Conservation (phyloP, 2,797 vertebrate species). For the Leptodactylus fallax region DNA sequence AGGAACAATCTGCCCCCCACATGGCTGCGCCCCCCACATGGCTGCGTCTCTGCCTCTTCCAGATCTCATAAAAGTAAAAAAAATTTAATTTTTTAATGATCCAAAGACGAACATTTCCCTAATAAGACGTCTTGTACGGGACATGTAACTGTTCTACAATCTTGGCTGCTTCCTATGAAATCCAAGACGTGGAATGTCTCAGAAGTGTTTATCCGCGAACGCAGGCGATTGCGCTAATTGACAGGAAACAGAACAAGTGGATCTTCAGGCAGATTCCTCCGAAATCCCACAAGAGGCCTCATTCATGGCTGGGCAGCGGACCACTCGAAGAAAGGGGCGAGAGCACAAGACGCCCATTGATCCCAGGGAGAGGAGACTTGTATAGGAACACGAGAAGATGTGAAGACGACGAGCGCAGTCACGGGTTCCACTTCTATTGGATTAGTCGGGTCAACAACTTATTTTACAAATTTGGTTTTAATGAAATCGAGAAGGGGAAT, state of each 20-base stretch:
- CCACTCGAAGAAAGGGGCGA: not conserved
- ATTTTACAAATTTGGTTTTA: not conserved
- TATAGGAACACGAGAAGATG: not conserved
- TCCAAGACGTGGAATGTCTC: not conserved
- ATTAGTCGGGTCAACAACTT: not conserved
- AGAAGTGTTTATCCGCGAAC: not conserved
- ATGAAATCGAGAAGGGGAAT: not conserved
- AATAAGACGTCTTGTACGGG: not conserved
- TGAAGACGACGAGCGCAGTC: not conserved
- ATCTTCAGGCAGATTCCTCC: not conserved
- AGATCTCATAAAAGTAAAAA: no score
- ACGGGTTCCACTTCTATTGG: not conserved
- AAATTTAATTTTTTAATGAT: not conserved
- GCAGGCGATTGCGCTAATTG: not conserved
- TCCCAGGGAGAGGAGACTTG: not conserved
- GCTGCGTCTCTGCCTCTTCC: no score
- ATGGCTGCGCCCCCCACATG: no score
- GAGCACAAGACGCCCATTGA: slow-evolving; percentile 30
- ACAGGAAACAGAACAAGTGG: slow-evolving; percentile 19
- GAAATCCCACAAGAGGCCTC: not conserved
- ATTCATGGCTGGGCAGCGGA: not conserved
- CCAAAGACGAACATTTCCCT: not conserved
- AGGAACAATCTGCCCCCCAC: no score
- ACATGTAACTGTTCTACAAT: not conserved
- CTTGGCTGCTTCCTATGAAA: not conserved